phyloP scores from a whole-genome alignment of 2,113 vertebrate genomes.

The Gasterosteus nipponicus region DNA sequence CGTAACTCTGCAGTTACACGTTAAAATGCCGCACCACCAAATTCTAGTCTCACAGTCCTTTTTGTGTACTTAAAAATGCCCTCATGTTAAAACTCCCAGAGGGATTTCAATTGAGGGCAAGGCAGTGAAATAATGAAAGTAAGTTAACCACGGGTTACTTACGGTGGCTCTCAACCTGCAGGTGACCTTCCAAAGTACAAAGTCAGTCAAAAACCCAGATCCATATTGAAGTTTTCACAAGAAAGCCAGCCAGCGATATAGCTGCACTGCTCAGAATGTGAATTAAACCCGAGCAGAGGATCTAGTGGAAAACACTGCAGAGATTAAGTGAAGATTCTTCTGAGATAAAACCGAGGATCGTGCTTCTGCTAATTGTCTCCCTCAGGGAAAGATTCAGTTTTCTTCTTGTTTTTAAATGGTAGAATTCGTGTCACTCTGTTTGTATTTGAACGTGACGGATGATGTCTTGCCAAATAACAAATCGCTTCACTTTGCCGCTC shows the following conservation, averaged over 20 bases:
- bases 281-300: conserved; percentile 54
- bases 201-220: conserved; percentile 67
- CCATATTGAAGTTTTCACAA: conserved; percentile 66
- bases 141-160: conserved; percentile 42
- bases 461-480: conserved; percentile 15
- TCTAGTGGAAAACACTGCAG: conserved; percentile 32
- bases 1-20: background rate
- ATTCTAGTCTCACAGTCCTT: background rate
- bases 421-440: conserved; percentile 30
- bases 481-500: background rate
- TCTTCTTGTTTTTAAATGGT: conserved; percentile 21
- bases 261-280: conserved; percentile 61
- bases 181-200: conserved; percentile 65
- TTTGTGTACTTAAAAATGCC: conserved; percentile 31
- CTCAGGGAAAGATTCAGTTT: conserved; percentile 57
- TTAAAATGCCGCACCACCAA: conserved; percentile 6
- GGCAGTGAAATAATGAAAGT: conserved; percentile 29
- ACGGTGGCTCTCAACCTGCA: conserved; percentile 50
- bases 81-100: conserved; percentile 26
- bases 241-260: conserved; percentile 53
- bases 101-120: conserved; percentile 36
- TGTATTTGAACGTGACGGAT: conserved; percentile 33
- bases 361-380: conserved; percentile 73
- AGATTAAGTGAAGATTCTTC: conserved; percentile 69
- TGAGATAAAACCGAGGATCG: conserved; percentile 64